Evolutionary conservation across 2,797 vertebrate species (phyloP).

Genomic region (Neomorphus geoffroyi): DNA sequence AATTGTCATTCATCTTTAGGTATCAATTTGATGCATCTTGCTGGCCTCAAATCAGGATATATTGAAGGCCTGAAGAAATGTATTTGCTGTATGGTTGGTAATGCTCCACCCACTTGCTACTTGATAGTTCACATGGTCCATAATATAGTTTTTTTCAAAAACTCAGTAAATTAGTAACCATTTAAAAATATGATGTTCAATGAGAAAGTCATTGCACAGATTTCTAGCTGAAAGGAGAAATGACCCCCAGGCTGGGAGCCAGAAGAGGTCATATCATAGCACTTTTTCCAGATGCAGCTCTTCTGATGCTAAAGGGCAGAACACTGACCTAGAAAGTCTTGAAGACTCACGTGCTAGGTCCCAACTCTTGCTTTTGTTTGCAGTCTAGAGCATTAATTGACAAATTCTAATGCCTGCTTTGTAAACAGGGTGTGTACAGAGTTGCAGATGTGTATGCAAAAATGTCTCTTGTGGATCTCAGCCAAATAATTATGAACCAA

Average conservation of each 20-base stretch:
- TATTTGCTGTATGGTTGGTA: neutral
- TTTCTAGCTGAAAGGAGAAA: neutral
- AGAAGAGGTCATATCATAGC: neutral
- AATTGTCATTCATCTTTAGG: neutral
- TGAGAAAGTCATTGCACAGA: neutral
- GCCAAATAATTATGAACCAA: neutral
- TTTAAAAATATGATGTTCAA: neutral
- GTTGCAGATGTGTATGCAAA: neutral
- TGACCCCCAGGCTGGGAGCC: accelerated
- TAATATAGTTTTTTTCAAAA: neutral
- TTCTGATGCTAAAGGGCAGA: neutral
- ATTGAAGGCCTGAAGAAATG: neutral
- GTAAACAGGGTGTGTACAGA: neutral
- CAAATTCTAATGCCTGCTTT: neutral
- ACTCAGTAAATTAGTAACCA: neutral
- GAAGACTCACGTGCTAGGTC: neutral
- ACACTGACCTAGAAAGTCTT: neutral
- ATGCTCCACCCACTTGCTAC: neutral
- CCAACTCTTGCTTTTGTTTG: neutral
- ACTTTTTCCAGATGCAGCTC: neutral
- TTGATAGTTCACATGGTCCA: neutral
- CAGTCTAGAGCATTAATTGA: neutral
- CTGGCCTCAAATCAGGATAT: neutral
- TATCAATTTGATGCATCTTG: neutral
- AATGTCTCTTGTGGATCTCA: neutral